Evolutionary conservation across 2,888 invertebrate genomes (phyloP).

Genomic region (Tetranychus piercei): DNA sequence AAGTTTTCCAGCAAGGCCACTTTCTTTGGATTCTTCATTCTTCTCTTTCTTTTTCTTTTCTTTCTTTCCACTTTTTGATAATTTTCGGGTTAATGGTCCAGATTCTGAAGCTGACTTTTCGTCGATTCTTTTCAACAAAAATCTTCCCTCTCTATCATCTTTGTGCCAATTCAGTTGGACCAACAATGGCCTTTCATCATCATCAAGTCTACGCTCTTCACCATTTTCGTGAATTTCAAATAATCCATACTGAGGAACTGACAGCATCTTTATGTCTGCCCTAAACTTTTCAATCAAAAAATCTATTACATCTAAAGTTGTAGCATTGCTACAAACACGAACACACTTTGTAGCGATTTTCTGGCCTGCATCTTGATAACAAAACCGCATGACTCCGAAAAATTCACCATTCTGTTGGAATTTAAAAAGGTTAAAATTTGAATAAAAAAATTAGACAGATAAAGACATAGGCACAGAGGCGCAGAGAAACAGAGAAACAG

Average conservation of each 20-base stretch:
- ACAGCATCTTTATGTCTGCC: conserved; percentile 92
- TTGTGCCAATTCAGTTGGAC: conserved; percentile 99
- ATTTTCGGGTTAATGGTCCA: conserved; percentile 55
- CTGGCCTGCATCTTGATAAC: conserved; percentile 95
- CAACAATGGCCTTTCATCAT: conserved; percentile 80
- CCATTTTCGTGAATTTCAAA: conserved; percentile 56
- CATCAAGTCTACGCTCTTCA: conserved; percentile 71
- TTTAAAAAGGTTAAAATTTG: conserved; percentile 89
- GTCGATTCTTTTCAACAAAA: conserved; percentile 72
- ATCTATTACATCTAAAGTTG: conserved; percentile 84
- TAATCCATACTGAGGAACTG: conserved; percentile 44
- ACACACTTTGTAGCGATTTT: conserved; percentile 98
- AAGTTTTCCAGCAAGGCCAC: conserved; percentile 66
- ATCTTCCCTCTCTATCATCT: conserved; percentile 91
- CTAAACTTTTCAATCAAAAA: conserved; percentile 96
- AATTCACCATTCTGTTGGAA: conserved; percentile 56
- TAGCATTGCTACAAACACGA: conserved; percentile 87
- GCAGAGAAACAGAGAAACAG: background rate
- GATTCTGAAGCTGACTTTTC: conserved; percentile 46
- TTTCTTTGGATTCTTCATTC: conserved; percentile 45
- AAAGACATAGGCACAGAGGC: background rate
- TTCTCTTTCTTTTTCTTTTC: conserved; percentile 44
- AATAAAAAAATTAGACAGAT: background rate
- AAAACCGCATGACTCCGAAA: conserved; percentile 98
- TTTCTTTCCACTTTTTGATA: conserved; percentile 92